A percentile compares a stretch with the other conserved stretches of the same genome.
Conservation (phyloP, 2,113 vertebrate genomes). For the Python bivittatus region DNA sequence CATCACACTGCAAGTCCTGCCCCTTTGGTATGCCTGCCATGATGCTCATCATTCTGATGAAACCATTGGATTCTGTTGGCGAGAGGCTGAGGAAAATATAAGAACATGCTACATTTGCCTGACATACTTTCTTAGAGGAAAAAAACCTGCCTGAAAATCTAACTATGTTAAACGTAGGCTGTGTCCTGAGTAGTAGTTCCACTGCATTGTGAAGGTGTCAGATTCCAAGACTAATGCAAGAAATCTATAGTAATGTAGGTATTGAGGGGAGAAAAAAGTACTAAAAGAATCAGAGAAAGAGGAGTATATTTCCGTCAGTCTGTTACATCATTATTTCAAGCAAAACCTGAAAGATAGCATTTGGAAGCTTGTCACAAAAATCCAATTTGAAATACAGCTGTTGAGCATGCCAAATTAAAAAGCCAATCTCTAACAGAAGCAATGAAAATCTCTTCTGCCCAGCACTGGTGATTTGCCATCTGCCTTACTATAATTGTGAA, state of each 20-base stretch:
- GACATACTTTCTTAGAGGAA: neutral
- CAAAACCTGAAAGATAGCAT: conserved; percentile 6
- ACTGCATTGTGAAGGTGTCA: neutral
- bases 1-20: too few species aligned
- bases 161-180: neutral
- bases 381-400: neutral
- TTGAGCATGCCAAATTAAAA: neutral
- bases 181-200: neutral
- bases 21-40: neutral
- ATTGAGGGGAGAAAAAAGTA: neutral
- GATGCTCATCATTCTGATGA: neutral
- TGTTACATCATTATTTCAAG: neutral
- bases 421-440: neutral
- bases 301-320: neutral
- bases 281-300: neutral
- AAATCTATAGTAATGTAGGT: neutral
- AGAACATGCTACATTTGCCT: neutral
- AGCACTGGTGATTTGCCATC: neutral
- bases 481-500: conserved; percentile 37
- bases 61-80: neutral
- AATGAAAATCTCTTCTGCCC: neutral
- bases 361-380: neutral
- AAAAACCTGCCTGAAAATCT: neutral
- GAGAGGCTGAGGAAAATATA: neutral
- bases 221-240: neutral